Evolutionary conservation across 2,797 vertebrate species (phyloP), one percentile per base, ranked within the genome.

Genomic region (Petrocephalus sullivani): DNA sequence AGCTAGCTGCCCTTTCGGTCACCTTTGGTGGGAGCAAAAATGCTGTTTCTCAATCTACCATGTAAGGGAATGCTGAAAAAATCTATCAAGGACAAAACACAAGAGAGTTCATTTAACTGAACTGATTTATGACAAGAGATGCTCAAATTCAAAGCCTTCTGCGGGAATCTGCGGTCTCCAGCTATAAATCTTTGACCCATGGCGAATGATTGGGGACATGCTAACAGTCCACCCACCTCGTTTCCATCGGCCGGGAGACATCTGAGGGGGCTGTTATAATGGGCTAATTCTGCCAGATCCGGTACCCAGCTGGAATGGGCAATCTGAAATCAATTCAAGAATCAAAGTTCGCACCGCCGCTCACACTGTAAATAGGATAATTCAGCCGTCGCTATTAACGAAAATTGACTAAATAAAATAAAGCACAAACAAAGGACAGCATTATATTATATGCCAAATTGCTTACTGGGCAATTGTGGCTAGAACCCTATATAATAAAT

Each of bases 301-400:
- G 33, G 57, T 81, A 85, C 85, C 81, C 81, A 85, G 82, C 57
- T 88, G 82, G 81, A 49, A 88, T 23, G 6, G 49, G 84, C 81
- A 21, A 71, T 86, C 49, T 64, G 60, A 88, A 64, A 64, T 88
- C 87, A 88, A 84, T 64, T 88, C 81, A 53, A 37, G 57, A 85
- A 88, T 54, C 58, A 64, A 46, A 28, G 54, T 88, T 53, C 21
- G 8, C 41, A 6, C 6, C 23, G 33, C 9, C 9, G 2, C 85
- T 61, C 37, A 23, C 85, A 86, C 57, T 60, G 57, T 23, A 16
- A 61, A 21, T 12, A 49, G 16, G 58, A 56, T 61, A 23, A 86
- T 86, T 60, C 51, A 61, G 41, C 58, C 21, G 56, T 61, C 9
- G 85, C 85, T 41, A 57, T 16, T 60, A 49, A 60, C 9, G 58